Conservation (phyloP, 2,888 invertebrate species). For the Lottia gigantea region DNA sequence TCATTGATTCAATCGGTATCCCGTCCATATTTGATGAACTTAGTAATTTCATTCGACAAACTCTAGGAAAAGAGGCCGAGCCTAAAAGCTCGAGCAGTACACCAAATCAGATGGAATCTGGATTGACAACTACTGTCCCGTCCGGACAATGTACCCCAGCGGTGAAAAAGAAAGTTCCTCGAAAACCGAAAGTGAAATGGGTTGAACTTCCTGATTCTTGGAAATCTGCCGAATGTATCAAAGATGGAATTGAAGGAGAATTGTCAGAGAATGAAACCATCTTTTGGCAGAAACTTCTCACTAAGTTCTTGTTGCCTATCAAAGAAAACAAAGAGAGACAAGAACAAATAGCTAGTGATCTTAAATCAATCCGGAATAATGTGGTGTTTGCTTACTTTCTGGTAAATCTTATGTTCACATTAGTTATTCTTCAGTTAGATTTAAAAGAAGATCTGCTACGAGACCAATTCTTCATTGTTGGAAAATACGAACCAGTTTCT, state of each 20-base stretch:
- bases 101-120: conserved; percentile 9
- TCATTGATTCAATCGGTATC: conserved; percentile 30
- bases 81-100: background rate
- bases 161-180: background rate
- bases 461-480: conserved; percentile 69
- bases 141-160: background rate
- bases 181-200: background rate
- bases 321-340: conserved; percentile 33
- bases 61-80: conserved; percentile 75
- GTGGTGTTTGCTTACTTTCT: conserved; percentile 74
- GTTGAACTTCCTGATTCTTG: conserved; percentile 22
- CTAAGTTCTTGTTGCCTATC: conserved; percentile 88
- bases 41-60: conserved; percentile 73
- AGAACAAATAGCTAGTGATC: conserved; percentile 39
- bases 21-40: conserved; percentile 33
- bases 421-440: conserved; percentile 97
- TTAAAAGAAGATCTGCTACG: conserved; percentile 76
- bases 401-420: conserved; percentile 96
- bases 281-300: conserved; percentile 94
- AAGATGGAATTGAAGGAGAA: conserved; percentile 89
- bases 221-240: conserved; percentile 68
- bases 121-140: conserved; percentile 66
- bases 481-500: conserved; percentile 72
- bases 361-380: conserved; percentile 42
- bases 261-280: conserved; percentile 81